phyloP scores from a whole-genome alignment of 2,797 vertebrate species.

The Pygocentrus nattereri region DNA sequence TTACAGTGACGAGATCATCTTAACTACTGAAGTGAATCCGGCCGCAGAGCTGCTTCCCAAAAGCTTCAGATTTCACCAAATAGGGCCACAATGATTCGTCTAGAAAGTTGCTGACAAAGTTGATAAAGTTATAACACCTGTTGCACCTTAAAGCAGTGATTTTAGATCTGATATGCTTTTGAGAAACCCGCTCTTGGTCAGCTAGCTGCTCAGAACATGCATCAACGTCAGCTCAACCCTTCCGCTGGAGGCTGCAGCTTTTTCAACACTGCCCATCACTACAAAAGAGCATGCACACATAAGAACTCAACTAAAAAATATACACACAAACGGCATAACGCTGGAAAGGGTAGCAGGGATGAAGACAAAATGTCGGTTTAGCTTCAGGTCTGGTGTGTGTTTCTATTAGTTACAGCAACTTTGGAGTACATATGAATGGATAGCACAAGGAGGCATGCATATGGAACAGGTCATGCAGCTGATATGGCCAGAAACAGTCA shows the following conservation, averaged over 20 bases:
- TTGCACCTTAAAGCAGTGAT: neutral
- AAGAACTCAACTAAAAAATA: neutral
- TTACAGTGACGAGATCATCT: neutral
- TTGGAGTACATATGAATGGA: neutral
- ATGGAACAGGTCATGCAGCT: conserved; percentile 33
- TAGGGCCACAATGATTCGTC: neutral
- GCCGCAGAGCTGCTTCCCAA: neutral
- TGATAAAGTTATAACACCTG: neutral
- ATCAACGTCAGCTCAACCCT: neutral
- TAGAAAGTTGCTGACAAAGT: neutral
- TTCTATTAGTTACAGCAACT: conserved; percentile 8
- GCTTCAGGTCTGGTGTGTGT: neutral
- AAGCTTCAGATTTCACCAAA: neutral
- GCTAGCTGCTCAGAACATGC: neutral
- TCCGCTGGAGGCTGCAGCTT: neutral
- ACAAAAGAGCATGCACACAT: neutral
- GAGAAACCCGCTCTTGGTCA: neutral
- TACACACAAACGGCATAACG: neutral
- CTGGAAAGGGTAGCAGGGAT: neutral
- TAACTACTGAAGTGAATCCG: neutral
- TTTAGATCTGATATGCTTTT: neutral
- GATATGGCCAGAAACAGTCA: conserved; percentile 4
- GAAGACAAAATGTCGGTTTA: neutral
- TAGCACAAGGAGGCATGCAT: conserved; percentile 24
- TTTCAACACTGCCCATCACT: neutral